Base-by-base conservation (phyloP, 2,888 invertebrate genomes). In the Apamea crenata region DNA sequence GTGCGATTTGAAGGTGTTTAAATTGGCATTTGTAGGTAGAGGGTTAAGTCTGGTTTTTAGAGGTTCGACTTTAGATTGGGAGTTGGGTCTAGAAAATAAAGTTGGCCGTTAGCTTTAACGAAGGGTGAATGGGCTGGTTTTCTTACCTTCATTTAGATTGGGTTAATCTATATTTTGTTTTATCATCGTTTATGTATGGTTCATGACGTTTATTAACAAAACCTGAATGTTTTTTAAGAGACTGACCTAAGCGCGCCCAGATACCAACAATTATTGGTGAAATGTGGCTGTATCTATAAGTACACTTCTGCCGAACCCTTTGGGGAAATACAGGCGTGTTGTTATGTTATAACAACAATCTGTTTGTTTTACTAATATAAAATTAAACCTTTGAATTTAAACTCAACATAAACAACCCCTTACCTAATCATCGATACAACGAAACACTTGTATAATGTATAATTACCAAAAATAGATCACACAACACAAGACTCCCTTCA, bases 11-110 rank as follows among this genome's bases (percentile, higher is more conserved):
- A 65, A 72, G n/a, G 82, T 78, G 53, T 73, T 82, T 78, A 82
- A 82, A 78, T 82, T 56, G 72, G 82, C 14, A 82, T 82, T 78
- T 68, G 67, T 53, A 16, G 59, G 16, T 56, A 21, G n/a, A 65
- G 67, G 67, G 50, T 68, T 72, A 68, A 68, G 65, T 1, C 59
- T 1, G 74, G 59, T n/a, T 61, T 66, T 59, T 61, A n/a, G 66
- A 56, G 53, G 53, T 70, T 29, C n/a, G 21, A 71, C 53, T 71
- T 70, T 71, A 59, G 67, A 77, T 77, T 66, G 56, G 18, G 5
- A 53, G 12, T 53, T 71, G 14, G 59, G 18, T 36, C 18, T 63
- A 12, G 29, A 12, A 44, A 56, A 56, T 81, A 63, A 56, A 69
- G 53, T 47, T 18, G 2, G 14, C 10, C n/a, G n/a, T 61, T 50